Base-by-base conservation (phyloP, 2,797 vertebrate genomes). In the Phataginus tricuspis region DNA sequence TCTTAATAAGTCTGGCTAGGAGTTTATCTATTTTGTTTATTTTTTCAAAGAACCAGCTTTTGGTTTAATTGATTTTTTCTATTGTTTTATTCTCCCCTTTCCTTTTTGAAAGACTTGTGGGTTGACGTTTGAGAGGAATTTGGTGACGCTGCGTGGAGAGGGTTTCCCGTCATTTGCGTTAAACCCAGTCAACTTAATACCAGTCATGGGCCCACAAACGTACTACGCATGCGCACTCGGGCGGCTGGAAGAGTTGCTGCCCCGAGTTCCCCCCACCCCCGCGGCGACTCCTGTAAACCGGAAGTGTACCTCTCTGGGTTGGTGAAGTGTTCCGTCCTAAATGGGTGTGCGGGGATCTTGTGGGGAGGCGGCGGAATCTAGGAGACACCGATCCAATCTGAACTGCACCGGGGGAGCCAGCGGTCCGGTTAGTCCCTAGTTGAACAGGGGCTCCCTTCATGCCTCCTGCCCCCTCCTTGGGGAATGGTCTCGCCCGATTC, bases 401-500 rank as follows among this genome's bases (percentile, higher is more conserved):
- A 59, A 90, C 68, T 51, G 75, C 53, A 69, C 63, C 31, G 3
- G 23, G 51, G 51, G 51, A 90, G 64, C 51, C 88, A 19, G 51
- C 66, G 15, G 23, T 29, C 51, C 3, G 7, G 63, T 21, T 37
- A 27, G 64, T 45, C 37, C 19, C 51, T 29, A 21, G 5, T 7
- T 39, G 59, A 29, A 34, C 59, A 49, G 64, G 51, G 74, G 37
- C 34, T 55, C 86, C 18, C 16, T 51, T 66, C 34, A 63, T 55
- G 34, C 27, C 5, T 39, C 59, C 42, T 42, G 0, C 72, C 49
- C 27, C 72, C 27, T 1, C 57, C 13, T 57, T 37, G 19, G 74
- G 49, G 68, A 68, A 68, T 79, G 87, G 87, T 79, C 74, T 68
- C 87, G 21, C 74, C 61, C 37, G 61, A 57, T 55, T 66, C 74